phyloP scores from a whole-genome alignment of 1,140 invertebrate species.

The Ridgeia piscesae region DNA sequence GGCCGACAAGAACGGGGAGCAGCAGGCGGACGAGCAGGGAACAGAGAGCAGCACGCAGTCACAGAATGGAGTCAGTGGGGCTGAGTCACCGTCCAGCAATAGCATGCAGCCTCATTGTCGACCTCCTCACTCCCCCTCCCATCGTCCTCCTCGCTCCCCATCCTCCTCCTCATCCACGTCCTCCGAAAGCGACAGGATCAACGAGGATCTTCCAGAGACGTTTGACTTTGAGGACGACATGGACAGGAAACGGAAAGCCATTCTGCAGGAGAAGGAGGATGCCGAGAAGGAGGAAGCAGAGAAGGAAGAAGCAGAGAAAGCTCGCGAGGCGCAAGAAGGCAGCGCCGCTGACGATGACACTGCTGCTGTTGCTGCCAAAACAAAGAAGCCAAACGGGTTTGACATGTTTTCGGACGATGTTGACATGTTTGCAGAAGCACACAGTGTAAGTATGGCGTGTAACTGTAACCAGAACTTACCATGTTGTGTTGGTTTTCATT shows the following conservation, averaged over 20 bases:
- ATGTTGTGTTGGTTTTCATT: not conserved
- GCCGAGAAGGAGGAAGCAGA: conserved; percentile 28
- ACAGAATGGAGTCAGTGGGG: not conserved
- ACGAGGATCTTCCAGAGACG: conserved; percentile 20
- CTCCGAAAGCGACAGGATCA: conserved; percentile 35
- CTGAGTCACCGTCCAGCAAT: not conserved
- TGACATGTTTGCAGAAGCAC: conserved; percentile 63
- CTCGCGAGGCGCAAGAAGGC: conserved; percentile 28
- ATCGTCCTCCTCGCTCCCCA: not conserved
- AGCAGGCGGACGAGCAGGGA: not conserved
- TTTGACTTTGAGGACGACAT: conserved; percentile 53
- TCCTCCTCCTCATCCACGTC: conserved; percentile 21
- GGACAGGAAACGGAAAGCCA: conserved; percentile 42
- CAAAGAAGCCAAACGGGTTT: conserved; percentile 63
- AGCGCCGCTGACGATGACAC: not conserved
- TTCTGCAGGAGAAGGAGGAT: conserved; percentile 9
- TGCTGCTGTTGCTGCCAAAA: conserved; percentile 24
- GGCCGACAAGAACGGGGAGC: not conserved
- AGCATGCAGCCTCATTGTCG: not conserved
- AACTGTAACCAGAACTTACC: not conserved
- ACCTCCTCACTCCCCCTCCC: not conserved
- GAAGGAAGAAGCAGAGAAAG: conserved; percentile 31
- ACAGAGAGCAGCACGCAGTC: not conserved
- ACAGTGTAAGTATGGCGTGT: conserved; percentile 70
- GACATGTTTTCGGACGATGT: conserved; percentile 74